Base-by-base conservation (phyloP, 2,888 invertebrate genomes). In the Callosobruchus maculatus region DNA sequence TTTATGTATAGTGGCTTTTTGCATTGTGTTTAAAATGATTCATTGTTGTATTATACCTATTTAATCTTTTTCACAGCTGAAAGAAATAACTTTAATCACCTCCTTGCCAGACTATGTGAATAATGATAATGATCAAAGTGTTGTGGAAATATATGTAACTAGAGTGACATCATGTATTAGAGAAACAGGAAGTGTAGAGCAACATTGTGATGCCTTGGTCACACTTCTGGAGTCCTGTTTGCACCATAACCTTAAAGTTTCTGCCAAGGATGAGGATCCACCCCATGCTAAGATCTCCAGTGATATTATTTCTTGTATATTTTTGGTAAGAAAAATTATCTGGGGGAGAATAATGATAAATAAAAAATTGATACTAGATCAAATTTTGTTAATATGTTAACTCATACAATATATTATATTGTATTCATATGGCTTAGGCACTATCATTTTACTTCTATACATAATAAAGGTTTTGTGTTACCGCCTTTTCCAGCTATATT, bases 201-300 rank as follows among this genome's bases (percentile, higher is more conserved):
- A 94, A 80, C 95, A 97, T 87, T 95, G 95, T 71, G 91, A 92
- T 72, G 92, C 95, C 0, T 88, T 98, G 78, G 96, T 98, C 22
- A 92, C 93, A 68, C 88, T 98, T 72, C 88, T 98, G 75, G 95
- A 96, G 88, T 94, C 95, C 49, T 97, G 97, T 83, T 88, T 97
- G 79, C 93, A 94, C 84, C 95, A 97, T 89, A 96, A 96, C 87
- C 89, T 97, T 80, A 94, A 95, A 88, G 94, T 95, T 0, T 88
- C 91, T 49, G 87, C 90, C 22, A 89, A 92, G 81, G 95, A 95
- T 87, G 95, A 95, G 84, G 97, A 97, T 88, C 96, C 97, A 67
- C 97, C 97, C 0, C 97, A 98, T 90, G 96, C 97, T 70, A 98
- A 98, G 88, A 97, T 98, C 83, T 97, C 97, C 21, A 95, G 96